Base-by-base conservation (phyloP, 53 echinoderm and acorn worm genomes). In the Astropecten irregularis region DNA sequence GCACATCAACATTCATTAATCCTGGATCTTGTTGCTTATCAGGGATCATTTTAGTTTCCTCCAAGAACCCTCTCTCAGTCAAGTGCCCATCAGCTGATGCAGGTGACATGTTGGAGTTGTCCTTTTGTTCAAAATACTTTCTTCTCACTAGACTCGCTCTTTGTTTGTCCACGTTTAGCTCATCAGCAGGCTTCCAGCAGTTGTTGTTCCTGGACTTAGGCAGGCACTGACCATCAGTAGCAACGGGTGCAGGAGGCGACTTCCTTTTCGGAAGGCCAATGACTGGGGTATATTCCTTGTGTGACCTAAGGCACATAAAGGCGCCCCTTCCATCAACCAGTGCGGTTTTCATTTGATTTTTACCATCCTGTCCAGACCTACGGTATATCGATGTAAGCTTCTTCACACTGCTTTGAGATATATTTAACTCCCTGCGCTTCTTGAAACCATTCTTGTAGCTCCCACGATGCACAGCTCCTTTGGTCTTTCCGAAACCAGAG, bases 281-380 rank as follows among this genome's bases (percentile, higher is more conserved):
- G 33, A 60, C 44, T 29, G 79, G 79, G 0, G 60, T 60, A 31
- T 79, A 79, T 30, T 31, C 14, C 26, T 32, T 62, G 60, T 62
- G 28, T n/a, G 79, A 62, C 26, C 79, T 30, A 15, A 79, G 35
- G 4, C 31, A 32, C 62, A 79, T 79, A 0, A 36, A 21, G 9
- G 33, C 14, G 15, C 44, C 47, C 49, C 18, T 40, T 2, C 33
- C 30, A 18, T 48, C 61, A 4, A 25, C 40, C 22, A 40, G 25
- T 59, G 39, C 76, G 40, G 40, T n/a, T 23, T 3, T 9, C 39
- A 37, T 16, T 32, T 28, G 31, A 32, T 51, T 53, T n/a, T 34
- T 21, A 73, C 30, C 32, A 28, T 20, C 48, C 11, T 30, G 1
- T 40, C 6, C 42, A 42, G 77, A 40, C 35, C 59, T 26, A 27